These are phyloP conservation scores for Siniperca undulata DNA, from an alignment of 2,797 vertebrate species.

Conservation along the genomic window DNA sequence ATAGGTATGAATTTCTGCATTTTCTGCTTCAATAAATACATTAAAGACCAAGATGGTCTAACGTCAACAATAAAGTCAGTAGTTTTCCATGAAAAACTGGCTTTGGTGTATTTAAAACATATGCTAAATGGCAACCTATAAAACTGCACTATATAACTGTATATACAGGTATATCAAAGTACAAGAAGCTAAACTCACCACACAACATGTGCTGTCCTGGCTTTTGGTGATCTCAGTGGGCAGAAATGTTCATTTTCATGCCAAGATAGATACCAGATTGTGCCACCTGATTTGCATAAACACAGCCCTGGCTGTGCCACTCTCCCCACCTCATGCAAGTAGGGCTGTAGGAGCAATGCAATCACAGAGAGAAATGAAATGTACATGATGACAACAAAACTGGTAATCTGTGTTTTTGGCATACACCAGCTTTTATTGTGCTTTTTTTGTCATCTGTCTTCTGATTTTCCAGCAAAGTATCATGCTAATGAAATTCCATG, in stretches of 20 bases:
- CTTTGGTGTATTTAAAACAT: not conserved
- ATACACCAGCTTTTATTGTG: not conserved
- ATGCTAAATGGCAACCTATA: not conserved
- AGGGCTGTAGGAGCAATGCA: not conserved
- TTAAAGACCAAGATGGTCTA: not conserved
- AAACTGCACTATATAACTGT: not conserved
- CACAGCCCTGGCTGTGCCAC: constrained; percentile 3
- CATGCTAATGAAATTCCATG: not conserved
- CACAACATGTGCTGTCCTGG: not conserved
- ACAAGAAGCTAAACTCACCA: not conserved
- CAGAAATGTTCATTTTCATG: constrained; percentile 6
- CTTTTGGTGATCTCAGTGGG: not conserved
- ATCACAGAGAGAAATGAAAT: not conserved
- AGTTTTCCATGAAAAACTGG: too few relatives aligned
- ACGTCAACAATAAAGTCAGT: not conserved
- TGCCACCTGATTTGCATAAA: constrained; percentile 32
- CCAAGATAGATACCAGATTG: constrained; percentile 2
- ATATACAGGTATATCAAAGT: not conserved
- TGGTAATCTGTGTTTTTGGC: constrained; percentile 12
- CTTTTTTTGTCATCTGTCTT: not conserved
- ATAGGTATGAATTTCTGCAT: not conserved
- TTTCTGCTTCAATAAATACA: not conserved
- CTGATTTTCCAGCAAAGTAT: not conserved
- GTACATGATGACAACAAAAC: constrained; percentile 12
- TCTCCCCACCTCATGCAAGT: not conserved